Evolutionary conservation across 2,113 vertebrate genomes (phyloP).

Genomic region (Boleophthalmus pectinirostris): DNA sequence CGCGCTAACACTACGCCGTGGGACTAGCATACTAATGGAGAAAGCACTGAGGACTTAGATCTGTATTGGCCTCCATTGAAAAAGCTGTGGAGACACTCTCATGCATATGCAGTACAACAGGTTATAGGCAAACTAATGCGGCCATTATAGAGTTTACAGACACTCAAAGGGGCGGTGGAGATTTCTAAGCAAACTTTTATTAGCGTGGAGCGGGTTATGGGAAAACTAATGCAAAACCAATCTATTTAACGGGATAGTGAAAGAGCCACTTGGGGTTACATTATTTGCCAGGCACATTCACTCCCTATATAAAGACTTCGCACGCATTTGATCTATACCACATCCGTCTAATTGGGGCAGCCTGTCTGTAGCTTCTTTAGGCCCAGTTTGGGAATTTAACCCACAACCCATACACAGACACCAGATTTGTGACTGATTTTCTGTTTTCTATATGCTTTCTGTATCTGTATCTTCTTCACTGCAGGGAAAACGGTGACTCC

Average conservation of each 20-base stretch:
- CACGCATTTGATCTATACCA: too few relatives aligned
- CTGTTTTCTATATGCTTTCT: too few relatives aligned
- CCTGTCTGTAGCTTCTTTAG: not conserved
- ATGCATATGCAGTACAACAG: conserved; percentile 14
- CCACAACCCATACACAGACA: too few relatives aligned
- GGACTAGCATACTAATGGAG: conserved; percentile 43
- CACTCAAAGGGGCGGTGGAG: not conserved
- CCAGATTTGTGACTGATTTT: too few relatives aligned
- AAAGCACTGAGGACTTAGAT: conserved; percentile 7
- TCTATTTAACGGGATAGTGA: not conserved
- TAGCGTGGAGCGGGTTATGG: not conserved
- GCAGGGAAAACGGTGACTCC: too few relatives aligned
- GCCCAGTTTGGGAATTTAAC: too few relatives aligned
- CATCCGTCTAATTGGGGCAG: not conserved
- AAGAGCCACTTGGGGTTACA: not conserved
- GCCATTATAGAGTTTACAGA: not conserved
- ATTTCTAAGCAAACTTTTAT: not conserved
- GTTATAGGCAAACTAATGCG: conserved; percentile 11
- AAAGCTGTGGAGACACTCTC: conserved; percentile 16
- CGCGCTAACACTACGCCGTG: conserved; percentile 17
- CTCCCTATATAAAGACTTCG: not conserved
- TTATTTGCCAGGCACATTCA: not conserved
- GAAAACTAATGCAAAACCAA: not conserved
- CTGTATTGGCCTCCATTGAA: conserved; percentile 5
- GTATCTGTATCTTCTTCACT: too few relatives aligned